phyloP scores from a whole-genome alignment of 2,888 invertebrate species.

The Odontothrips loti region DNA sequence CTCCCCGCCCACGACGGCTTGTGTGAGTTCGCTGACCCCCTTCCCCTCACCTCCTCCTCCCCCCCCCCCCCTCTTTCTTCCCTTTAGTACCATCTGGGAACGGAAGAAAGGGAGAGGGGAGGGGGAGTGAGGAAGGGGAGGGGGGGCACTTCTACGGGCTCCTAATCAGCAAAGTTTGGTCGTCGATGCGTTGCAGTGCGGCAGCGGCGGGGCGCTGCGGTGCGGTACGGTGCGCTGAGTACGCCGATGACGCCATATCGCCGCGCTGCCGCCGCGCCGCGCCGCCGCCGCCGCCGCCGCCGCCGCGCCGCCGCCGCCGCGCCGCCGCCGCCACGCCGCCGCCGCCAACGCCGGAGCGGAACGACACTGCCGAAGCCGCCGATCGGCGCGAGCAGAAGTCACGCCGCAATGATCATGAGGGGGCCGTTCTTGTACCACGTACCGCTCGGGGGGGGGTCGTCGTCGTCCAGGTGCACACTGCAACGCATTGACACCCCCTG shows the following conservation, averaged over 20 bases:
- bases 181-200: conserved; percentile 9
- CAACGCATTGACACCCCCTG: too few species aligned
- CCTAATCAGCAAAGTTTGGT: conserved; percentile 24
- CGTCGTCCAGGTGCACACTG: too few species aligned
- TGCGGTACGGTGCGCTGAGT: not conserved
- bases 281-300: not conserved
- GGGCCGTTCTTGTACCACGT: too few species aligned
- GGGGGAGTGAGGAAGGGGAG: too few species aligned
- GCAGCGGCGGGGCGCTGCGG: not conserved
- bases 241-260: too few species aligned
- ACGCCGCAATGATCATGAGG: too few species aligned
- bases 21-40: not conserved
- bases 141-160: not conserved
- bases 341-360: too few species aligned
- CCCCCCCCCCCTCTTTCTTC: not conserved
- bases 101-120: too few species aligned
- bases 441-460: too few species aligned
- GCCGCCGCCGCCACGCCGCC: not conserved
- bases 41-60: not conserved
- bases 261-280: not conserved
- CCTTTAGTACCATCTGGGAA: too few species aligned
- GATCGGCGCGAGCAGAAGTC: too few species aligned
- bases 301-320: not conserved
- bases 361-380: not conserved
- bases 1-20: not conserved